These are phyloP conservation scores for Gallinago solitaria DNA, from an alignment of 2,797 vertebrate genomes.

Conservation along the genomic window DNA sequence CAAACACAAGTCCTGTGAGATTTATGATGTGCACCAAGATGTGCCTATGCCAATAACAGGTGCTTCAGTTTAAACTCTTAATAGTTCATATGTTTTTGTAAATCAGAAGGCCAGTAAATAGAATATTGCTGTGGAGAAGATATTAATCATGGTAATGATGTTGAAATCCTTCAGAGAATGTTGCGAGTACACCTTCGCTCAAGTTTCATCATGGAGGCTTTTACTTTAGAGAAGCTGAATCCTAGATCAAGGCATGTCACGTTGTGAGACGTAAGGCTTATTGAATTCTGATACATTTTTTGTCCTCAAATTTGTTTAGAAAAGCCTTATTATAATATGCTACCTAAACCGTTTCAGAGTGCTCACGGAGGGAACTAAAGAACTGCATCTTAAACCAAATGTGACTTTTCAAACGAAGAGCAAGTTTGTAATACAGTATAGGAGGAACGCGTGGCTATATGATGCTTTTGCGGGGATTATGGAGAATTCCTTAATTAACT, in stretches of 20 bases:
- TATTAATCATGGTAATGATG: conserved; percentile 14
- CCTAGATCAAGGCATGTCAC: background rate
- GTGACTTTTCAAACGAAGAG: background rate
- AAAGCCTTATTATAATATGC: background rate
- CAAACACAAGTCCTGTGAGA: background rate
- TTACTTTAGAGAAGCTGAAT: background rate
- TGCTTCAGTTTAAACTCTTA: conserved; percentile 33
- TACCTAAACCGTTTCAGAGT: background rate
- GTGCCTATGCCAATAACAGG: background rate
- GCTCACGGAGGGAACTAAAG: background rate
- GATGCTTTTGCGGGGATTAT: background rate
- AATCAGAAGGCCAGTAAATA: conserved; percentile 15
- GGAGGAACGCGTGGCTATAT: accelerated
- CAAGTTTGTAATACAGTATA: background rate
- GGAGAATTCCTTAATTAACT: background rate
- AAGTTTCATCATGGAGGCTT: background rate
- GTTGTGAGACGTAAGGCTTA: background rate
- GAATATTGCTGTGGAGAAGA: background rate
- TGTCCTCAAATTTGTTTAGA: background rate
- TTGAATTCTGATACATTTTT: background rate
- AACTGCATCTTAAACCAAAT: background rate
- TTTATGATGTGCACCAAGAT: conserved; percentile 20
- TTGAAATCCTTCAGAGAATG: conserved; percentile 13
- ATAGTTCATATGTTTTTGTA: conserved; percentile 21
- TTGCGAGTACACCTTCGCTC: background rate